Evolutionary conservation across 2,797 vertebrate genomes (phyloP), one percentile per base, ranked within the genome.

Genomic region (Coracias cyanogaster): DNA sequence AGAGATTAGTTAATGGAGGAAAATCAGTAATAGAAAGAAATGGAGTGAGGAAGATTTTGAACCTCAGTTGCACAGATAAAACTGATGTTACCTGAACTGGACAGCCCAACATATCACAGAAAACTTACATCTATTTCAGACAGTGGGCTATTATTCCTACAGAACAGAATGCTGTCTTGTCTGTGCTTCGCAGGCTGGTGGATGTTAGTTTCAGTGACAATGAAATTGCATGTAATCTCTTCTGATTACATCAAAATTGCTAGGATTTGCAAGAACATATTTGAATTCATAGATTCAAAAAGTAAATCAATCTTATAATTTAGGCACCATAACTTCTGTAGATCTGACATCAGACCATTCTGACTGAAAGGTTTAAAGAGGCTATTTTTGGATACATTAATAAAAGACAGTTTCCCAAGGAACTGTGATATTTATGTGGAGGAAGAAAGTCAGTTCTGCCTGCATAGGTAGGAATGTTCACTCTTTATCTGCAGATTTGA

Each of bases 181-280:
- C 52, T 85, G 35, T 67, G 46, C 60, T 70, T 66, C 0, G 0
- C 46, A 87, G 67, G 24, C 58, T 85, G 57, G 78, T 18, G 35
- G 33, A 91, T 89, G 52, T 77, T 90, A 69, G 18, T 77, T 92
- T 82, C 69, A 84, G 73, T 89, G 94, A 95, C 93, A 96, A 62
- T 48, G 55, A 86, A 97, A 94, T 82, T 84, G 66, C 51, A 76
- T 8, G 43, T 89, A 96, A 89, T 90, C 74, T 93, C 82, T 90
- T 87, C 89, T 81, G 76, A 94, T 94, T 96, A 93, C 86, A 89
- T 33, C 33, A 79, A 89, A 96, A 96, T 93, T 90, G 86, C 81
- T 89, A 70, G 71, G 71, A 90, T 93, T 94, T 95, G 84, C 37
- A 74, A 91, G 86, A 93, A 92, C 55, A 37, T 48, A 80, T 92